These are phyloP conservation scores for Graptemys geographica DNA, from an alignment of 2,797 vertebrate species.

Conservation along the genomic window DNA sequence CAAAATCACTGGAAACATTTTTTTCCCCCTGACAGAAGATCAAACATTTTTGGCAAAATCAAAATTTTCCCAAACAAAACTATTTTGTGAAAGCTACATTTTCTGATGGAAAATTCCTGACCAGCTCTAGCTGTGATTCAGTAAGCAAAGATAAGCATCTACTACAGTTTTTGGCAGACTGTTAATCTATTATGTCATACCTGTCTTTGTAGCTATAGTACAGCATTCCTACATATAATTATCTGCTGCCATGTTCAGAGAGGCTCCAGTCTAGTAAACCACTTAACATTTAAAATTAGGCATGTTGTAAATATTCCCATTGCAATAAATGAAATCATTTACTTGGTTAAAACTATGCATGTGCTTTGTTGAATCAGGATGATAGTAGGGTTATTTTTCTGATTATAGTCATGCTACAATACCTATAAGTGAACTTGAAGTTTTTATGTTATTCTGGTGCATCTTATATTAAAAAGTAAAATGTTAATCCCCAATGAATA, in stretches of 20 bases:
- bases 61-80: background rate
- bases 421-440: background rate
- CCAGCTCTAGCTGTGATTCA: background rate
- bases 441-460: background rate
- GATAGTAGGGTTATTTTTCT: background rate
- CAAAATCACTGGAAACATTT: background rate
- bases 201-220: background rate
- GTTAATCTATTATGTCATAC: background rate
- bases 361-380: background rate
- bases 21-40: background rate
- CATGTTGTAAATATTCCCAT: background rate
- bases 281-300: background rate
- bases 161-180: background rate
- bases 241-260: background rate
- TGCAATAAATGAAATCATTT: background rate
- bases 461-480: slow-evolving; percentile 1
- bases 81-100: background rate
- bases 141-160: background rate
- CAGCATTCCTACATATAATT: background rate
- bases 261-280: background rate
- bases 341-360: background rate
- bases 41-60: background rate
- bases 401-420: background rate
- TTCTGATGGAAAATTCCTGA: background rate
- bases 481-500: background rate